A percentile compares a stretch with the other conserved stretches of the same genome.
Conservation (phyloP, 2,797 vertebrate species). For the Thamnophis elegans region DNA sequence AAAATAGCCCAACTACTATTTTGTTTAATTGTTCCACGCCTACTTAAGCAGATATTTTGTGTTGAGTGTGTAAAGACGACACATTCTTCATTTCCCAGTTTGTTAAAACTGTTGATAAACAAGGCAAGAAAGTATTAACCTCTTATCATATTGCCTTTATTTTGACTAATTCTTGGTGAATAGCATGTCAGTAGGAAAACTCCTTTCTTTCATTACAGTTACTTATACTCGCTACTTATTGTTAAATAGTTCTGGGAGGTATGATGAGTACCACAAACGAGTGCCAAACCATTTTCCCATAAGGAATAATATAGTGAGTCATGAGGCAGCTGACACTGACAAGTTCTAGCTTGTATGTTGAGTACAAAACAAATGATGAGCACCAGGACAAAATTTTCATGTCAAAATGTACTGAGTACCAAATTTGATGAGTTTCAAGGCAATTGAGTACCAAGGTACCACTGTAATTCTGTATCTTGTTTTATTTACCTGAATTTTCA, state of each 20-base stretch:
- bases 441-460: neutral
- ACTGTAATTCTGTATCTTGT: conserved; percentile 11
- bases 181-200: conserved; percentile 13
- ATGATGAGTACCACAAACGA: neutral
- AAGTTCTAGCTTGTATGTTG: neutral
- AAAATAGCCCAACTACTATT: neutral
- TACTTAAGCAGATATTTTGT: neutral
- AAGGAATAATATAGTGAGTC: neutral
- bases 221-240: neutral
- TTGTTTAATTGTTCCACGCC: neutral
- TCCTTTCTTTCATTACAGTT: conserved; percentile 17
- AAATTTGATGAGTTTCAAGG: neutral
- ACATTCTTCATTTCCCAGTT: neutral
- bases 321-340: neutral
- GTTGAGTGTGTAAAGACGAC: neutral
- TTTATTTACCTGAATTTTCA: conserved; percentile 43
- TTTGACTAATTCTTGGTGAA: conserved; percentile 18
- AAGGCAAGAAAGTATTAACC: neutral
- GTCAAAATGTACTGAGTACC: neutral
- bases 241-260: neutral
- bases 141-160: conserved; percentile 1
- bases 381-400: neutral
- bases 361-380: neutral
- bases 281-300: neutral
- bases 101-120: neutral